Evolutionary conservation across 1,140 invertebrate species (phyloP).

Genomic region (Homalodisca vitripennis): DNA sequence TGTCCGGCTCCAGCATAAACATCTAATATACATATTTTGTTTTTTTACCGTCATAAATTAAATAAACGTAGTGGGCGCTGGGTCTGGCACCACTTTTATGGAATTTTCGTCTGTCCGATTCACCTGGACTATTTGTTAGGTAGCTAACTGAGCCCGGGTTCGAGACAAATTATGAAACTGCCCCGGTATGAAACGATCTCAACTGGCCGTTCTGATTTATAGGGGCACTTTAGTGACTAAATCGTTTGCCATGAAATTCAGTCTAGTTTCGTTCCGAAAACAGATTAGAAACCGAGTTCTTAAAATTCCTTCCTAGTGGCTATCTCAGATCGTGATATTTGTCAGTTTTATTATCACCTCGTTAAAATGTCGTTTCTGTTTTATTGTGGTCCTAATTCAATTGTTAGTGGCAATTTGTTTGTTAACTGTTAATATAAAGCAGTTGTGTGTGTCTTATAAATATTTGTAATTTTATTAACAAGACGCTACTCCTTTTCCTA

Average conservation of each 20-base stretch:
- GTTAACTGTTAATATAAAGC: too few species aligned
- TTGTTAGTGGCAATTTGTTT: too few species aligned
- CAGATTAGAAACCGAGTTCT: not conserved
- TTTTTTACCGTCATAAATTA: slow-evolving; percentile 26
- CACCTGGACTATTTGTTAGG: slow-evolving; percentile 8
- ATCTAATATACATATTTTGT: slow-evolving; percentile 27
- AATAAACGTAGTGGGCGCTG: slow-evolving; percentile 25
- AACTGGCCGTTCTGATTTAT: slow-evolving; percentile 15
- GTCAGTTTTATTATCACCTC: slow-evolving; percentile 4
- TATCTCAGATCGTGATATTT: not conserved
- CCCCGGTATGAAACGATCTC: slow-evolving; percentile 2
- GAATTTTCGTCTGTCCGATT: slow-evolving; percentile 24
- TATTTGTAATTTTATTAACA: too few species aligned
- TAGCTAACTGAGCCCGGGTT: not conserved
- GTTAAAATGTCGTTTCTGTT: not conserved
- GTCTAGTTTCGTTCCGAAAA: not conserved
- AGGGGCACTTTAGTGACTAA: slow-evolving; percentile 6
- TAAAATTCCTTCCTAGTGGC: slow-evolving; percentile 5
- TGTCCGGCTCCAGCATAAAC: slow-evolving; percentile 19
- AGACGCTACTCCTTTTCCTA: too few species aligned
- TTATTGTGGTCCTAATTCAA: too few species aligned
- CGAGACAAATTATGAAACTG: slow-evolving; percentile 10
- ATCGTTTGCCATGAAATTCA: not conserved
- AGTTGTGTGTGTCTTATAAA: too few species aligned
- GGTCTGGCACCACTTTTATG: slow-evolving; percentile 23